Percentiles rank a stretch among this genome's conserved stretches.
Evolutionary conservation across 2,888 invertebrate genomes (phyloP).

Genomic region (Petrophora chlorosata): DNA sequence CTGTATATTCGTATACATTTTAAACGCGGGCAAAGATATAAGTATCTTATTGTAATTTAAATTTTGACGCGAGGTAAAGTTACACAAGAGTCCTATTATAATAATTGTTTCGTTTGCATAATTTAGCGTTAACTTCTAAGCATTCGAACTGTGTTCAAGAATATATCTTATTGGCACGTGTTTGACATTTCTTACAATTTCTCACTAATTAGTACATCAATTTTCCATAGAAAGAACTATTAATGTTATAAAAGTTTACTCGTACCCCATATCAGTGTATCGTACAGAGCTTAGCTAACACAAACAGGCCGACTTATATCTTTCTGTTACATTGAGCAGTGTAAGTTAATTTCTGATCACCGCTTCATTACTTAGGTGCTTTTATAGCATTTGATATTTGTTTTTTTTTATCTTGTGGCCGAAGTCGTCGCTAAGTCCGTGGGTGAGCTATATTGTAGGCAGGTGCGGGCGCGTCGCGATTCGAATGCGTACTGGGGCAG

Average conservation of each 20-base stretch:
- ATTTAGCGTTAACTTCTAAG: slow-evolving; percentile 42
- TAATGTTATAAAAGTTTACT: not conserved
- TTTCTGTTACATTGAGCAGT: slow-evolving; percentile 37
- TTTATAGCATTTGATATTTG: slow-evolving; percentile 60
- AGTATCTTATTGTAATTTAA: not conserved
- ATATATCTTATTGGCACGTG: slow-evolving; percentile 7
- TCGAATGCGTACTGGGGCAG: slow-evolving; percentile 45
- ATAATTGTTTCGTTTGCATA: slow-evolving; percentile 39
- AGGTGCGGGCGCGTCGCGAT: slow-evolving; percentile 57
- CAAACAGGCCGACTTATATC: slow-evolving; percentile 28
- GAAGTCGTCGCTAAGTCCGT: slow-evolving; percentile 68
- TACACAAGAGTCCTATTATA: slow-evolving; percentile 32
- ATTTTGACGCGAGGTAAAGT: not conserved
- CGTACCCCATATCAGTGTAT: slow-evolving; percentile 40
- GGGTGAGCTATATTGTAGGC: slow-evolving; percentile 58
- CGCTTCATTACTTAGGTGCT: slow-evolving; percentile 60
- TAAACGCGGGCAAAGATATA: slow-evolving; percentile 9
- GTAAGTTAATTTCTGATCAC: slow-evolving; percentile 39
- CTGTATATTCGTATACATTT: slow-evolving; percentile 22
- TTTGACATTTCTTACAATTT: slow-evolving; percentile 1
- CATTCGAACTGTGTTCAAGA: slow-evolving; percentile 45
- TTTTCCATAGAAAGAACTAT: not conserved
- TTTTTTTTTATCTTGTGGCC: slow-evolving; percentile 64
- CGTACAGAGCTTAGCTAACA: slow-evolving; percentile 44
- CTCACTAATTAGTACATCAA: not conserved